Evolutionary conservation across 92 coral and sea anemone species (phyloP).

Genomic region (Paragorgia papillata): DNA sequence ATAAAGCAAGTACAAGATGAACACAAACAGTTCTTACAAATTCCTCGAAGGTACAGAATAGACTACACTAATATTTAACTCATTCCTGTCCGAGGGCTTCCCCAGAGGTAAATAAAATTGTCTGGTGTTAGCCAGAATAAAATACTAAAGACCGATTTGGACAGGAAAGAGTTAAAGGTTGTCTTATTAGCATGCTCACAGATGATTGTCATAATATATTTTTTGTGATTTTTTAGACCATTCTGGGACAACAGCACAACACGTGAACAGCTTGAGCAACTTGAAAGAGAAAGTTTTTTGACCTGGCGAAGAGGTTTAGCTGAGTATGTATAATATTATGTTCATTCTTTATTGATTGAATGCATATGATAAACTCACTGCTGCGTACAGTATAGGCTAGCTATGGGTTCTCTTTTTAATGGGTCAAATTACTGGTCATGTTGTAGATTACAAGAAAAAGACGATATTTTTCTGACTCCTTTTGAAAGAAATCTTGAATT

Average conservation of each 20-base stretch:
- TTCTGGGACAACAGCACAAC: constrained; percentile 80
- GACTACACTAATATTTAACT: too few relatives aligned
- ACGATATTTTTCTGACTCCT: constrained; percentile 87
- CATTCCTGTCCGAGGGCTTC: too few relatives aligned
- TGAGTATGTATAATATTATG: constrained; percentile 55
- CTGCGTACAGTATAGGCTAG: too few relatives aligned
- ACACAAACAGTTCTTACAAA: constrained; percentile 74
- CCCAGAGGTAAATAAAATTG: too few relatives aligned
- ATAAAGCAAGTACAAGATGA: constrained; percentile 82
- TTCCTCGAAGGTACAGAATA: constrained; percentile 86
- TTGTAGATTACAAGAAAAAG: constrained; percentile 84
- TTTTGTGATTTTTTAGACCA: constrained; percentile 74
- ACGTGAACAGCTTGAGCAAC: constrained; percentile 75
- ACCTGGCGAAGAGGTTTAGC: constrained; percentile 93
- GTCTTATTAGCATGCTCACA: too few relatives aligned
- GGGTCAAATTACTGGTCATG: too few relatives aligned
- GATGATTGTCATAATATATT: too few relatives aligned
- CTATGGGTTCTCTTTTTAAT: too few relatives aligned
- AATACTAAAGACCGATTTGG: too few relatives aligned
- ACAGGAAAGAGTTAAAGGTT: too few relatives aligned
- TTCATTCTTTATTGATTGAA: neutral
- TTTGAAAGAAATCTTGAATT: constrained; percentile 95
- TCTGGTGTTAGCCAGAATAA: too few relatives aligned
- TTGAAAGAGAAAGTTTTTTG: constrained; percentile 77
- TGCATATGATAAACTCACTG: too few relatives aligned